A percentile compares a stretch with the other conserved stretches of the same genome.
Conservation (phyloP, 2,797 vertebrate species). For the Myotis vivesi region DNA sequence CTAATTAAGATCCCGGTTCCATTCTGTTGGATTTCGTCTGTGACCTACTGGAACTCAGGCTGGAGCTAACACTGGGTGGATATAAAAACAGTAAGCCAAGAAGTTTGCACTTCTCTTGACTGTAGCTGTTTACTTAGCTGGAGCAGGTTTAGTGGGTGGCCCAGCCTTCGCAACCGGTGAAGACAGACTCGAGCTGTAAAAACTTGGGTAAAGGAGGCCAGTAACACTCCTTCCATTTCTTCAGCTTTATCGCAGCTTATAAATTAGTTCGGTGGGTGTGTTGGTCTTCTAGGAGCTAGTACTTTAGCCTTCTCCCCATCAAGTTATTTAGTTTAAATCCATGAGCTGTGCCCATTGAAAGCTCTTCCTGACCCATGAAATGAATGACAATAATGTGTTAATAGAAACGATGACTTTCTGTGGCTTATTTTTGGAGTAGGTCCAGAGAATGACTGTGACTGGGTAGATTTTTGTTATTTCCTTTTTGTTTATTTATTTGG, state of each 20-base stretch:
- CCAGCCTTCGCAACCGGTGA: neutral
- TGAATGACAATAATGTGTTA: neutral
- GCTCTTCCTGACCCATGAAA: neutral
- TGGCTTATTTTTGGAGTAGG: neutral
- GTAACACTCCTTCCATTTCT: neutral
- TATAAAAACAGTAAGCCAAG: constrained; percentile 54
- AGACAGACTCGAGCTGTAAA: neutral
- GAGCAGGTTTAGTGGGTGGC: constrained; percentile 56
- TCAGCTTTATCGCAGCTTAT: neutral
- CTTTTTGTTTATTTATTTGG: neutral
- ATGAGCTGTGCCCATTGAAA: neutral
- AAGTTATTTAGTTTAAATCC: neutral
- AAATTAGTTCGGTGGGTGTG: neutral
- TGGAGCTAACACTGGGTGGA: constrained; percentile 30
- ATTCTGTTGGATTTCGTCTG: neutral
- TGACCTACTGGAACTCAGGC: constrained; percentile 47
- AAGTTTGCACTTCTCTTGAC: constrained; percentile 30
- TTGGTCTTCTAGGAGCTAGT: neutral
- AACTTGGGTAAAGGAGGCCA: neutral
- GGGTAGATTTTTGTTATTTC: neutral
- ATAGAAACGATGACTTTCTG: constrained; percentile 28
- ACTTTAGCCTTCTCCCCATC: neutral
- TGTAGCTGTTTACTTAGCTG: constrained; percentile 64
- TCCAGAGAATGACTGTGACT: neutral
- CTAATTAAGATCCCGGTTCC: constrained; percentile 36